Evolutionary conservation across 2,888 invertebrate species (phyloP).

Genomic region (Zelleria hepariella): DNA sequence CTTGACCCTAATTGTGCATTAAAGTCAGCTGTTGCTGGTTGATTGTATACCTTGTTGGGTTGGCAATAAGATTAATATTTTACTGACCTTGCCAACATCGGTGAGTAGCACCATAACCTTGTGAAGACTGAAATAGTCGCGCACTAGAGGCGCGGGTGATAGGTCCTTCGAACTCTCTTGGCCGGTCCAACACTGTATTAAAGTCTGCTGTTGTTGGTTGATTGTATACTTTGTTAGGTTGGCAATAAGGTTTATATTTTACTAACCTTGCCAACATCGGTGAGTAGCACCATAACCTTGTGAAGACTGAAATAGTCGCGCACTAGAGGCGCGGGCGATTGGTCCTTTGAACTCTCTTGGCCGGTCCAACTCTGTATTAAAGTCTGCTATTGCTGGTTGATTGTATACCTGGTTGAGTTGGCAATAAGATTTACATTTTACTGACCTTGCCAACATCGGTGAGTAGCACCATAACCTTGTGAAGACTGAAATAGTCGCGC

Average conservation of each 20-base stretch:
- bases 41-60: too few relatives aligned
- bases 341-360: too few relatives aligned
- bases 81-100: conserved; percentile 82
- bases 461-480: too few relatives aligned
- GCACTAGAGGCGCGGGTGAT: conserved; percentile 75
- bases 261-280: conserved; percentile 85
- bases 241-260: too few relatives aligned
- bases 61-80: too few relatives aligned
- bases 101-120: conserved; percentile 94
- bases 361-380: too few relatives aligned
- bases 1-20: conserved; percentile 34
- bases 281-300: conserved; percentile 92
- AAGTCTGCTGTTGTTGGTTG: conserved; percentile 75
- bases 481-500: too few relatives aligned
- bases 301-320: conserved; percentile 97
- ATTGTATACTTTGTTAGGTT: too few relatives aligned
- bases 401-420: too few relatives aligned
- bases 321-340: conserved; percentile 76
- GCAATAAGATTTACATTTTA: too few relatives aligned
- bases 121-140: conserved; percentile 97
- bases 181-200: conserved; percentile 41
- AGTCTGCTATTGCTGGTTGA: too few relatives aligned
- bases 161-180: too few relatives aligned
- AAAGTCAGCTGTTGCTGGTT: conserved; percentile 76
- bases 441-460: neutral